Evolutionary conservation across 2,113 vertebrate genomes (phyloP).

Genomic region (Mandrillus leucophaeus): DNA sequence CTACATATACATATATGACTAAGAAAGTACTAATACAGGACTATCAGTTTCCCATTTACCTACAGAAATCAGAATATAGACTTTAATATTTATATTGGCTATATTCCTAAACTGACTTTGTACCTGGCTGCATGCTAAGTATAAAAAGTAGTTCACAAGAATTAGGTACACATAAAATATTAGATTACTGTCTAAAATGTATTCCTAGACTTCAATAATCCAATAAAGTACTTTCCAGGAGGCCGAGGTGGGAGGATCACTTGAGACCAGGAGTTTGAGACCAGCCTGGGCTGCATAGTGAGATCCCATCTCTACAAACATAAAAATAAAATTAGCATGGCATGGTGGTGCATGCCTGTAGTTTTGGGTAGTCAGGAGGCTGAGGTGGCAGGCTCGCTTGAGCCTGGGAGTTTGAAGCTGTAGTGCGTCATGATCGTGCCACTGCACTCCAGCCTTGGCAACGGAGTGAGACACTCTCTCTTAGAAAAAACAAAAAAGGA

Average conservation of each 20-base stretch:
- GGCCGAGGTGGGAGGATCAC: too few relatives aligned
- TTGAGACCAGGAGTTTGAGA: too few relatives aligned
- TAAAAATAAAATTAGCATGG: too few relatives aligned
- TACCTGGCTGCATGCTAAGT: neutral
- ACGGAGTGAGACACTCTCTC: too few relatives aligned
- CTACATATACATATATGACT: neutral
- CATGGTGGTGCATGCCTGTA: too few relatives aligned
- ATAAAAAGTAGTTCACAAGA: conserved; percentile 1
- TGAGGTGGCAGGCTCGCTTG: too few relatives aligned
- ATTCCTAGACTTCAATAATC: neutral
- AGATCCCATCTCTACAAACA: too few relatives aligned
- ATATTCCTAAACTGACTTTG: conserved; percentile 23
- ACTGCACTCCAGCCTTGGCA: too few relatives aligned
- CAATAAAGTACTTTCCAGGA: neutral
- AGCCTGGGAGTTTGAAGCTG: too few relatives aligned
- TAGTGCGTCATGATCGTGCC: too few relatives aligned
- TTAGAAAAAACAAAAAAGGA: neutral
- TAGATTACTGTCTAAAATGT: neutral
- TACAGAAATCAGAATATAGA: neutral
- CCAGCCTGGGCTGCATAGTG: too few relatives aligned
- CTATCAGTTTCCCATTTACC: neutral
- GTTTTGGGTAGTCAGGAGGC: too few relatives aligned
- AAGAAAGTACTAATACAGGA: neutral
- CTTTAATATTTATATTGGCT: conserved; percentile 35
- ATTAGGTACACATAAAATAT: conserved; percentile 4